These are phyloP conservation scores for Oryzias melastigma DNA, from an alignment of 2,113 vertebrate genomes.

Conservation along the genomic window DNA sequence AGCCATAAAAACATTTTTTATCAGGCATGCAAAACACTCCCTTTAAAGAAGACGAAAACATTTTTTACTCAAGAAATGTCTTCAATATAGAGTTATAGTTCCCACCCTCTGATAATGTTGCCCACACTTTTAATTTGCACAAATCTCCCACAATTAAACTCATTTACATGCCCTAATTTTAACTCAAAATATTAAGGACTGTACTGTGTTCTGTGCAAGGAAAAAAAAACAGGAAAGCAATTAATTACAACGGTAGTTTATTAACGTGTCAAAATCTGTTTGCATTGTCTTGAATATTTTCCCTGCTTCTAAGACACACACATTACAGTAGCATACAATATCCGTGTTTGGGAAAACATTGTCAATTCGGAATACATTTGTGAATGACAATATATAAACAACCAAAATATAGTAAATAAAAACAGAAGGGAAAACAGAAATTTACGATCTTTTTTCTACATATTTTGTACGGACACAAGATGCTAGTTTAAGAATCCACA, in stretches of 20 bases:
- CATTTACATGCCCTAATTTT: no score
- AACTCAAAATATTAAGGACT: not conserved
- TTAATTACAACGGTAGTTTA: slow-evolving; percentile 67
- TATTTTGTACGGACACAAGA: slow-evolving; percentile 52
- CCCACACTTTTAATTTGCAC: no score
- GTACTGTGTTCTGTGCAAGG: not conserved
- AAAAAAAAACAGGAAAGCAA: slow-evolving; percentile 14
- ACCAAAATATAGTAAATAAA: slow-evolving; percentile 55
- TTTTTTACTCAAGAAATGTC: no score
- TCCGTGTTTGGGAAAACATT: slow-evolving; percentile 45
- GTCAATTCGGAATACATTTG: slow-evolving; percentile 44
- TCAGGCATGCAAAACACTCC: not conserved
- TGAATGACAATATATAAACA: slow-evolving; percentile 65
- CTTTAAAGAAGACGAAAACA: slow-evolving; percentile 5
- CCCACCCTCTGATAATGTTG: no score
- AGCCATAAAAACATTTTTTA: slow-evolving; percentile 15
- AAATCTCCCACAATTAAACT: no score
- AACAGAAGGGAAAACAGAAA: slow-evolving; percentile 30
- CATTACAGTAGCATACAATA: slow-evolving; percentile 67
- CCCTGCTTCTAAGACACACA: slow-evolving; percentile 68
- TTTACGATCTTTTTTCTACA: slow-evolving; percentile 35
- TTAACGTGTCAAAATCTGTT: slow-evolving; percentile 69
- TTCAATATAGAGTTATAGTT: no score
- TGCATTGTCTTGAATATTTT: slow-evolving; percentile 69
- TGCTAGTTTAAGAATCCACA: slow-evolving; percentile 51